Evolutionary conservation across 2,797 vertebrate genomes (phyloP).

Genomic region (Limosa lapponica): DNA sequence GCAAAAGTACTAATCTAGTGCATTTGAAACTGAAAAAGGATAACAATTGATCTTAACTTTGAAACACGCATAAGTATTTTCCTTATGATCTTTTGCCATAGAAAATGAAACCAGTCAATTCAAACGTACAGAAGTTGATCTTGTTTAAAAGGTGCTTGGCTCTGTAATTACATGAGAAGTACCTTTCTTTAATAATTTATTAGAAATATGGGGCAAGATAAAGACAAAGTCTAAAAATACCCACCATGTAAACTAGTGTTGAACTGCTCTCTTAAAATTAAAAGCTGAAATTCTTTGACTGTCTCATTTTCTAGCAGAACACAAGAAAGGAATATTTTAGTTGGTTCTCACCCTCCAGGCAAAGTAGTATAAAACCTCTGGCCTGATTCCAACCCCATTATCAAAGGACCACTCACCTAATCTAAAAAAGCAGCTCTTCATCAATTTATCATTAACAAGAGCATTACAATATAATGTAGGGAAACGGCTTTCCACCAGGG

Average conservation of each 20-base stretch:
- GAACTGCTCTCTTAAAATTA: conserved; percentile 66
- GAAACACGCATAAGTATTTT: conserved; percentile 57
- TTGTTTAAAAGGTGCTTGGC: conserved; percentile 63
- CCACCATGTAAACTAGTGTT: conserved; percentile 24
- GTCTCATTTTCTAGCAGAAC: conserved; percentile 67
- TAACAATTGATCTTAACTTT: conserved; percentile 60
- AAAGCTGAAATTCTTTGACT: conserved; percentile 72
- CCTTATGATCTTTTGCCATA: conserved; percentile 61
- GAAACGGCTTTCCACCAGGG: conserved; percentile 83
- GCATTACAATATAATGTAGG: conserved; percentile 86
- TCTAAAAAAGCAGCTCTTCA: conserved; percentile 90
- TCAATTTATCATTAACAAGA: conserved; percentile 96
- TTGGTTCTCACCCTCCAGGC: conserved; percentile 86
- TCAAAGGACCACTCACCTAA: conserved; percentile 89
- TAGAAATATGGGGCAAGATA: conserved; percentile 44
- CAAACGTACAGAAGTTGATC: conserved; percentile 38
- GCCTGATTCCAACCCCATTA: conserved; percentile 90
- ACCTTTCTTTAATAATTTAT: conserved; percentile 72
- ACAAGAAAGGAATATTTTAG: conserved; percentile 77
- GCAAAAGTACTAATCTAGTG: not conserved
- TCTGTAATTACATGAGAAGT: conserved; percentile 71
- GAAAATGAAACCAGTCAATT: conserved; percentile 56
- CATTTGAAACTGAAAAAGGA: conserved; percentile 37
- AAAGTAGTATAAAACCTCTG: conserved; percentile 83
- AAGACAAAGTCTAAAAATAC: conserved; percentile 60